Base-by-base conservation (phyloP, 2,888 invertebrate genomes). In the Apodemia hepburni region DNA sequence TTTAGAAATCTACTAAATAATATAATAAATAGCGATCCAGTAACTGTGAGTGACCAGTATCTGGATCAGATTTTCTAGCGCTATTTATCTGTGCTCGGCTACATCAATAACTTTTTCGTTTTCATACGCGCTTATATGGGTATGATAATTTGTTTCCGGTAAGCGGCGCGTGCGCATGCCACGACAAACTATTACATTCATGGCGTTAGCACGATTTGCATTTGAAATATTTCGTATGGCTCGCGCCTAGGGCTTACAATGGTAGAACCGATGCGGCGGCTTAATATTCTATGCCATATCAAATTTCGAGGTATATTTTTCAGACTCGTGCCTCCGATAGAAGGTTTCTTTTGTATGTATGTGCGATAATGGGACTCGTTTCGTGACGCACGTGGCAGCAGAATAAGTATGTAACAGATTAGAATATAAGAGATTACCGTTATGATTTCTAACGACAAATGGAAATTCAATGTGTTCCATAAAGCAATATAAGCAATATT, bases 91-190 rank as follows among this genome's bases (percentile, higher is more conserved):
- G 78, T 71, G 77, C 77, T 75, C 79, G 80, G 79, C 82, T 85
- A 82, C 88, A 86, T 88, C 85, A 85, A 89, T 89, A 83, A 84
- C 77, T 80, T 87, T 87, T 89, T 87, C 84, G 84, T 83, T 89
- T 88, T 83, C 78, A 77, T 84, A 80, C 84, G 79, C 76, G 79
- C 89, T 78, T 89, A 89, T 88, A 91, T 87, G 91, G 91, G 77
- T 87, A 91, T 90, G 91, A 89, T 90, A 91, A 91, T 91, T 90
- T 90, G 85, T 91, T 88, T 90, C 91, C 91, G 91, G 89, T 81
- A 75, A 70, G 75, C 82, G 85, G 81, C 89, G 88, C 90, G 91
- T 89, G 90, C 90, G 89, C 91, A 79, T 72, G 79, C 75, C 88
- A 85, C 89, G 87, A 89, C 87, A 83, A 82, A 86, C 88, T 86